These are phyloP conservation scores for Sus scrofa DNA, from an alignment of 2,113 vertebrate species.

Conservation along the genomic window DNA sequence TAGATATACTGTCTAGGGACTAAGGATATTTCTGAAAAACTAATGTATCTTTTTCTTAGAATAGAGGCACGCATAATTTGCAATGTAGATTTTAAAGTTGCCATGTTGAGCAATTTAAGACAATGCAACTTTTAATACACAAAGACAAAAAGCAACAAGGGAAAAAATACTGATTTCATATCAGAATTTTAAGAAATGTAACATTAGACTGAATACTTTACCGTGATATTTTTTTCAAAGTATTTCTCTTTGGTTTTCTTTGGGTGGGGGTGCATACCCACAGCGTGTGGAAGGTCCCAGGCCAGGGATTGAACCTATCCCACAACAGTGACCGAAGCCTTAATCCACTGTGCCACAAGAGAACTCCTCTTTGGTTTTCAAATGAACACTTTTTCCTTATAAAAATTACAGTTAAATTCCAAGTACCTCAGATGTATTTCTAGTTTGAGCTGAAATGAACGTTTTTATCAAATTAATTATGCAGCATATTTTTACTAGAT, in stretches of 20 bases:
- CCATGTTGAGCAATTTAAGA: slow-evolving; percentile 69
- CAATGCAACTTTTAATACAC: slow-evolving; percentile 32
- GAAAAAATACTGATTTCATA: slow-evolving; percentile 55
- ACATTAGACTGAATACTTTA: slow-evolving; percentile 39
- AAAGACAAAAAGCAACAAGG: neutral
- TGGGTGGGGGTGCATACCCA: no score
- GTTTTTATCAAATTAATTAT: slow-evolving; percentile 67
- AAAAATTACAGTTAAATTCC: slow-evolving; percentile 56
- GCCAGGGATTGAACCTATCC: no score
- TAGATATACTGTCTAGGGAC: slow-evolving; percentile 41
- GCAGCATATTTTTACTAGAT: slow-evolving; percentile 33
- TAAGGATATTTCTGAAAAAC: slow-evolving; percentile 63
- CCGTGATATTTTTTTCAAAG: slow-evolving; percentile 55
- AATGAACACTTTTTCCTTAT: neutral
- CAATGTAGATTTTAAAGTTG: slow-evolving; percentile 69
- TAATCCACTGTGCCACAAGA: no score
- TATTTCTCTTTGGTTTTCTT: slow-evolving; percentile 45
- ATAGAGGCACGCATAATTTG: slow-evolving; percentile 68
- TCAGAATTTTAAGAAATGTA: neutral
- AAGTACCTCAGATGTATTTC: slow-evolving; percentile 72
- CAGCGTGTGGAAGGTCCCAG: no score
- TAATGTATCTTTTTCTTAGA: slow-evolving; percentile 70
- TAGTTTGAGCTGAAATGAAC: slow-evolving; percentile 66
- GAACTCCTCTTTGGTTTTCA: slow-evolving; percentile 37
- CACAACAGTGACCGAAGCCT: no score